These are phyloP conservation scores for Drosophila saltans DNA, from an alignment of 1,140 invertebrate genomes.

Conservation along the genomic window DNA sequence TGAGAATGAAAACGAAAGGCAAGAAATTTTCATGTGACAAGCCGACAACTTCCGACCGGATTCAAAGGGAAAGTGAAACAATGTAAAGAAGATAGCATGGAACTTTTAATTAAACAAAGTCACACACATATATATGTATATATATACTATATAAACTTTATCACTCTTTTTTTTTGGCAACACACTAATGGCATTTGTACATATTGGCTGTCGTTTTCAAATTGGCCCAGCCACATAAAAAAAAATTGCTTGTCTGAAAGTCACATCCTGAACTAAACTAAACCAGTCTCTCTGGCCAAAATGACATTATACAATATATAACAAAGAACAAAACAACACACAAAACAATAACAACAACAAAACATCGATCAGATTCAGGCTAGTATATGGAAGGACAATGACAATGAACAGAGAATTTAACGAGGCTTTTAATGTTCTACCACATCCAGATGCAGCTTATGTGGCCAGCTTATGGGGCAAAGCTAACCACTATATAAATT, in stretches of 20 bases:
- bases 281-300: neutral
- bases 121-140: neutral
- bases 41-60: constrained; percentile 8
- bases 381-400: neutral
- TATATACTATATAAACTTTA: neutral
- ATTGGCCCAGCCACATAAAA: constrained; percentile 6
- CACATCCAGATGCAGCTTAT: constrained; percentile 16
- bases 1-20: neutral
- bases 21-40: constrained; percentile 6
- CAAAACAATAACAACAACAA: neutral
- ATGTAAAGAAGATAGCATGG: neutral
- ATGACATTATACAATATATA: neutral
- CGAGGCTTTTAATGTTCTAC: constrained; percentile 16
- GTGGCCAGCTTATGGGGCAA: constrained; percentile 18
- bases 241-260: neutral
- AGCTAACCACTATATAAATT: constrained; percentile 33
- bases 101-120: constrained; percentile 10
- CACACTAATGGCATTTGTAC: neutral
- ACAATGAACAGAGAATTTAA: constrained; percentile 9
- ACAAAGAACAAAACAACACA: constrained; percentile 5
- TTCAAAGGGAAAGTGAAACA: constrained; percentile 6
- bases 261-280: constrained; percentile 5
- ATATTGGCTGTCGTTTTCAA: constrained; percentile 8
- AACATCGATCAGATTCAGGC: constrained; percentile 3
- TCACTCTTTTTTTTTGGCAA: neutral